Conservation (phyloP, 2,113 vertebrate genomes). For the Rhipidura dahli region DNA sequence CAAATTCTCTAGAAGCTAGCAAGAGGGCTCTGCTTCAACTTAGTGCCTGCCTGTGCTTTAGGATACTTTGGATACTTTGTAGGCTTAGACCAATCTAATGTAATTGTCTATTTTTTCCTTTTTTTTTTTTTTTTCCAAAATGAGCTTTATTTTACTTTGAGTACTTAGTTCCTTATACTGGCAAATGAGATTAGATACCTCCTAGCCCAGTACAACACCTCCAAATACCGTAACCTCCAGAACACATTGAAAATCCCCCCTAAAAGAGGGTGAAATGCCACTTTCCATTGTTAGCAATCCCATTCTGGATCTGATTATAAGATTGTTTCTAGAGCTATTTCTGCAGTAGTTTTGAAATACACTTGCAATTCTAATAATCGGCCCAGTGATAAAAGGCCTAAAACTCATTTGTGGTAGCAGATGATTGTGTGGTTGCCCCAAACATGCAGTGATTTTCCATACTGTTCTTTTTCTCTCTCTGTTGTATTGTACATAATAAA, state of each 20-base stretch:
- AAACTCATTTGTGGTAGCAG: not conserved
- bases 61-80: not conserved
- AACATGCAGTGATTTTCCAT: not conserved
- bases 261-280: not conserved
- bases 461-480: not conserved
- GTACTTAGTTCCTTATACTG: not conserved
- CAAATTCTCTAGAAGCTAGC: not conserved
- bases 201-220: not conserved
- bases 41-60: not conserved
- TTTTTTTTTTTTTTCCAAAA: not conserved
- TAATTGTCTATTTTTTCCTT: not conserved
- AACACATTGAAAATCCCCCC: not conserved
- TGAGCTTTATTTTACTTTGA: not conserved
- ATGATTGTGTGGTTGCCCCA: not conserved
- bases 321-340: not conserved
- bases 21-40: not conserved
- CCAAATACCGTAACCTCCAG: not conserved
- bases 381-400: not conserved
- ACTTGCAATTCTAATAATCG: not conserved
- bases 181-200: not conserved
- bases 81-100: not conserved
- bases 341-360: not conserved
- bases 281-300: not conserved
- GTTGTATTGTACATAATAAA: not conserved
- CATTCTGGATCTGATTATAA: not conserved